Percentiles rank a stretch among this genome's conserved stretches.
Evolutionary conservation across 2,113 vertebrate species (phyloP).

Genomic region (Embiotoca jacksoni): DNA sequence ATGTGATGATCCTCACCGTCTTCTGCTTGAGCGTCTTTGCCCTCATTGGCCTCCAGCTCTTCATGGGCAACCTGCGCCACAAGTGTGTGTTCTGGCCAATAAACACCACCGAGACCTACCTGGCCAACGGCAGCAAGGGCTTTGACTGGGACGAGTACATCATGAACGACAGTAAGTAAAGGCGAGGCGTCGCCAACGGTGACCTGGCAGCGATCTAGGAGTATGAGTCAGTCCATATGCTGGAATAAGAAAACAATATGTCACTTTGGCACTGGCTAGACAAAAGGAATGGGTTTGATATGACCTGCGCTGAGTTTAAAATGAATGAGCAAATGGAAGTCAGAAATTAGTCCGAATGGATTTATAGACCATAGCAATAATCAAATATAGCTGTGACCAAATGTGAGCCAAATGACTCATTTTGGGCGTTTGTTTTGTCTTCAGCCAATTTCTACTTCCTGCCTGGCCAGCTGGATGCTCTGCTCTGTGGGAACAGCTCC

Average conservation of each 20-base stretch:
- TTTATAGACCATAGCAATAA: conserved; percentile 23
- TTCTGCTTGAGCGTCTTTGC: conserved; percentile 99
- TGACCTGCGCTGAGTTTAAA: conserved; percentile 2
- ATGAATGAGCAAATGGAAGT: conserved; percentile 11
- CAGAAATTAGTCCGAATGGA: neutral
- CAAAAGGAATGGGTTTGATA: conserved; percentile 22
- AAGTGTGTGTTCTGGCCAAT: conserved; percentile 98
- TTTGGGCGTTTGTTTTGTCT: conserved; percentile 33
- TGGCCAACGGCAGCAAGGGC: conserved; percentile 90
- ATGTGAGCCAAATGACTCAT: conserved; percentile 30
- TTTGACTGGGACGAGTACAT: conserved; percentile 98
- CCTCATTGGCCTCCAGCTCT: conserved; percentile 97
- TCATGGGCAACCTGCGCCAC: conserved; percentile 98
- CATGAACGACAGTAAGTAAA: conserved; percentile 94
- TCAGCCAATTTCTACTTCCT: conserved; percentile 95
- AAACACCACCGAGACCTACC: conserved; percentile 87
- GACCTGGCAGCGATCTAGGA: conserved; percentile 35
- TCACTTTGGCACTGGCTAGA: conserved; percentile 32
- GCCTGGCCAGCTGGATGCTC: conserved; percentile 90
- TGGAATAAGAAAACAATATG: conserved; percentile 52
- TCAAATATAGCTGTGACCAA: conserved; percentile 11
- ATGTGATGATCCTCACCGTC: conserved; percentile 99
- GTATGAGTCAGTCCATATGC: conserved; percentile 66
- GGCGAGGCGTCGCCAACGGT: conserved; percentile 4
- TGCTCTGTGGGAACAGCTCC: conserved; percentile 98